Evolutionary conservation across 2,888 invertebrate species (phyloP).

Genomic region (Seladonia tumulorum): DNA sequence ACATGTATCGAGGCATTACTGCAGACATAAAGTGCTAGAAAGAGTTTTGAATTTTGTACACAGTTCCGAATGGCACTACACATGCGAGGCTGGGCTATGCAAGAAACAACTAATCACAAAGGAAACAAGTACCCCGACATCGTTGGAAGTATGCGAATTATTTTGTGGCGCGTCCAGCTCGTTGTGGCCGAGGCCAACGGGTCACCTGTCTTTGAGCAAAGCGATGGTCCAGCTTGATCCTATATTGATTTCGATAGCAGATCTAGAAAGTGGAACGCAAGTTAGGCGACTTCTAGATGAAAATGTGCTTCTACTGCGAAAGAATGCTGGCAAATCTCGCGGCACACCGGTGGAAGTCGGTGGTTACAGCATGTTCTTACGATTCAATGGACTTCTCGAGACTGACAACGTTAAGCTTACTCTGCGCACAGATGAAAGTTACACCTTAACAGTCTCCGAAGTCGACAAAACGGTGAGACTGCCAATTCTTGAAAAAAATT

Average conservation of each 20-base stretch:
- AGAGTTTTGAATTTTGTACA: constrained; percentile 12
- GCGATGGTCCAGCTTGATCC: constrained; percentile 85
- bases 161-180: constrained; percentile 87
- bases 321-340: constrained; percentile 37
- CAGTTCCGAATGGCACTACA: constrained; percentile 81
- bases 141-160: constrained; percentile 87
- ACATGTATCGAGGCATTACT: not conserved
- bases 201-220: constrained; percentile 86
- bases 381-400: constrained; percentile 53
- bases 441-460: constrained; percentile 75
- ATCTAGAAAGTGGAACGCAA: constrained; percentile 71
- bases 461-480: constrained; percentile 62
- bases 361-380: constrained; percentile 70
- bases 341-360: constrained; percentile 35
- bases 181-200: constrained; percentile 89
- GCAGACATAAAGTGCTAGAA: not conserved
- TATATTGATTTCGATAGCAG: constrained; percentile 84
- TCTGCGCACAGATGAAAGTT: constrained; percentile 87
- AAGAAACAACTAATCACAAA: constrained; percentile 75
- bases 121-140: constrained; percentile 67
- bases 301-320: constrained; percentile 72
- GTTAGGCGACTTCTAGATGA: constrained; percentile 73
- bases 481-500: not conserved
- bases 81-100: constrained; percentile 79
- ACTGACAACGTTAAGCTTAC: constrained; percentile 81